Conservation (phyloP, 2,888 invertebrate species). For the Ectemnius lituratus region DNA sequence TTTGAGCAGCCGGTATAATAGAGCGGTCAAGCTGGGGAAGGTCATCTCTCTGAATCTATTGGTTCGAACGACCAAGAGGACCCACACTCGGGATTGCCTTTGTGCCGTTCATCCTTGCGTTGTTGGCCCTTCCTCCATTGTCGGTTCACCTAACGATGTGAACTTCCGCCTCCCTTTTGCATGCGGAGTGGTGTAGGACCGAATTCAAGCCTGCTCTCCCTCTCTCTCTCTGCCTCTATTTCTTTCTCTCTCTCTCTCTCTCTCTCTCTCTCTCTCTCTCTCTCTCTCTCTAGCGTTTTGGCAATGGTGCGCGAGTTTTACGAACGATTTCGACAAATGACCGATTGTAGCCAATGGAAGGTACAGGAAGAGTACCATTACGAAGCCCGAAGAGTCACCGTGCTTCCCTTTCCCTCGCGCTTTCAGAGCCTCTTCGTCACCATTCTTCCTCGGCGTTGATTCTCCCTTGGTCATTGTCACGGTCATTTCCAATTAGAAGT, state of each 20-base stretch:
- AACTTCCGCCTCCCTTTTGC: not conserved
- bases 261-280: not conserved
- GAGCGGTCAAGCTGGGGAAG: slow-evolving; percentile 45
- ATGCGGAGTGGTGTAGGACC: not conserved
- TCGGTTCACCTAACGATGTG: not conserved
- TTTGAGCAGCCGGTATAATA: slow-evolving; percentile 31
- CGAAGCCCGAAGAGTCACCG: slow-evolving; percentile 36
- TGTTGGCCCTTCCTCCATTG: too few relatives aligned
- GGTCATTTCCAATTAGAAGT: slow-evolving; percentile 60
- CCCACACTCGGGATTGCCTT: too few relatives aligned
- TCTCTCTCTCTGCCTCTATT: too few relatives aligned
- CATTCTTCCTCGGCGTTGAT: not conserved
- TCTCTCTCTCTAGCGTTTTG: not conserved
- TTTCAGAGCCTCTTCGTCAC: not conserved
- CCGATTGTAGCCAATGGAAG: slow-evolving; percentile 47
- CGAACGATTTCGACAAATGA: slow-evolving; percentile 23
- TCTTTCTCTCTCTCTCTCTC: too few relatives aligned
- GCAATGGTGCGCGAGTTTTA: slow-evolving; percentile 42
- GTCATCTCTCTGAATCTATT: slow-evolving; percentile 14
- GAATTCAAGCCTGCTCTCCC: too few relatives aligned
- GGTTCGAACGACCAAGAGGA: too few relatives aligned
- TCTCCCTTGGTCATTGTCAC: slow-evolving; percentile 57
- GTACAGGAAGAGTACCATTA: slow-evolving; percentile 60
- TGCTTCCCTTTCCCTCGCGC: slow-evolving; percentile 16
- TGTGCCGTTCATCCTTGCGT: too few relatives aligned